phyloP scores from a whole-genome alignment of 92 coral and sea anemone genomes.

The Plumapathes pennacea region DNA sequence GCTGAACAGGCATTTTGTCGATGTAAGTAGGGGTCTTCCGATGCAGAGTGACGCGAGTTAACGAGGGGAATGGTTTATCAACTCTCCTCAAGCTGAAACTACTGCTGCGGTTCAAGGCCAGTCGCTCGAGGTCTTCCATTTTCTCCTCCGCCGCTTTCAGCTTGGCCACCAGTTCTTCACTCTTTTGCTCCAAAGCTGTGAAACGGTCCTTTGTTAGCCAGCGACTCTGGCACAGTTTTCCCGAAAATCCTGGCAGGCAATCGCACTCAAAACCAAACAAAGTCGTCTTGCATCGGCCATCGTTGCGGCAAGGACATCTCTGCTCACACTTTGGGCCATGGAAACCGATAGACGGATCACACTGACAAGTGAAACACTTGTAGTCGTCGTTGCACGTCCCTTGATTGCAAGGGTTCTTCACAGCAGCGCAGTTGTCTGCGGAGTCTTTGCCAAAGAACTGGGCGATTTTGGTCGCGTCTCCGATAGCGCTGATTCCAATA shows the following conservation, averaged over 20 bases:
- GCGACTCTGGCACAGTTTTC: constrained; percentile 41
- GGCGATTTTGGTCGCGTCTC: constrained; percentile 64
- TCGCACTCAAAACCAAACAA: constrained; percentile 43
- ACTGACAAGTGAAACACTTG: constrained; percentile 47
- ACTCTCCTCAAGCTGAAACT: constrained; percentile 49
- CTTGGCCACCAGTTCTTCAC: constrained; percentile 7
- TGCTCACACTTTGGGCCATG: constrained; percentile 59
- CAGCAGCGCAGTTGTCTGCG: constrained; percentile 45
- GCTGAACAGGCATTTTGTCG: constrained; percentile 47
- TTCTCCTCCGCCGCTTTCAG: constrained; percentile 19
- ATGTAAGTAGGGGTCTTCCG: constrained; percentile 53
- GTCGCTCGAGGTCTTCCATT: no score
- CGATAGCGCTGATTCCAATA: constrained; percentile 44
- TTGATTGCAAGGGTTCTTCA: constrained; percentile 34
- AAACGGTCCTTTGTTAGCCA: constrained; percentile 47
- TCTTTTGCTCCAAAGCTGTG: constrained; percentile 18
- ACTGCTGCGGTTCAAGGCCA: no score
- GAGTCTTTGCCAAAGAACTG: constrained; percentile 43
- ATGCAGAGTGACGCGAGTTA: constrained; percentile 39
- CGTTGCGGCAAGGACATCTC: constrained; percentile 59
- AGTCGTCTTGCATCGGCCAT: constrained; percentile 35
- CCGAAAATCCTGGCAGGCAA: constrained; percentile 57
- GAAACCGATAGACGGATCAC: constrained; percentile 29
- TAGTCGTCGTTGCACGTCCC: constrained; percentile 64
- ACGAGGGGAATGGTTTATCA: constrained; percentile 23